These are phyloP conservation scores for Scatophagus argus DNA, from an alignment of 2,113 vertebrate genomes.

Conservation along the genomic window DNA sequence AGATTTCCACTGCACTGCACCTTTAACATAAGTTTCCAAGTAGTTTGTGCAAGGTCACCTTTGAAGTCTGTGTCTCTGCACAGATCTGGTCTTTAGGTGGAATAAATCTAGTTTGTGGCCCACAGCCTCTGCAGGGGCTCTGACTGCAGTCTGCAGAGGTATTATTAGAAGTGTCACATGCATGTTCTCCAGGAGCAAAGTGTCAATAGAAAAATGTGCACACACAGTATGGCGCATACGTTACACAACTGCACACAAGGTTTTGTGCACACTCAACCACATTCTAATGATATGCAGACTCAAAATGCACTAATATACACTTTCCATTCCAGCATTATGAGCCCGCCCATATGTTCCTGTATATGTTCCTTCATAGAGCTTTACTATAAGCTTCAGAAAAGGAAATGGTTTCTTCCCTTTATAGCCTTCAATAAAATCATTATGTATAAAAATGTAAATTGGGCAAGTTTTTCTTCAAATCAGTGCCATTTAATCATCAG, in stretches of 20 bases:
- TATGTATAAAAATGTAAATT: too few species aligned
- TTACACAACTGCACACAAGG: not conserved
- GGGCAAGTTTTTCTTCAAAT: not conserved
- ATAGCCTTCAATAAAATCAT: not conserved
- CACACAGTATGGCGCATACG: not conserved
- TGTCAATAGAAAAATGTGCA: conserved; percentile 17
- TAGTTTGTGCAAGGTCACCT: conserved; percentile 64
- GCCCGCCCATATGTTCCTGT: not conserved
- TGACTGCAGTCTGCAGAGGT: conserved; percentile 41
- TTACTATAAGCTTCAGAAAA: not conserved
- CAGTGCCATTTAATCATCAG: not conserved
- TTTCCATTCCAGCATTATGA: not conserved
- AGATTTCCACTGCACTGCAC: conserved; percentile 27
- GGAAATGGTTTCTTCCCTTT: not conserved
- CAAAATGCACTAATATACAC: not conserved
- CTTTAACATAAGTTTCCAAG: conserved; percentile 29
- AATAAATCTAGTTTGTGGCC: conserved; percentile 61
- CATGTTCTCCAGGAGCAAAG: conserved; percentile 17
- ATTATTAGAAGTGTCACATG: conserved; percentile 63
- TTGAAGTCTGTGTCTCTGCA: conserved; percentile 45
- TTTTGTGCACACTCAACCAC: not conserved
- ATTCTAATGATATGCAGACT: not conserved
- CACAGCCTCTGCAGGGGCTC: conserved; percentile 59
- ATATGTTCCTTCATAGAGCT: not conserved
- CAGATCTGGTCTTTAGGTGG: conserved; percentile 50